A percentile compares a stretch with the other conserved stretches of the same genome.
Conservation (phyloP, 2,113 vertebrate species). For the Nibea albiflora region DNA sequence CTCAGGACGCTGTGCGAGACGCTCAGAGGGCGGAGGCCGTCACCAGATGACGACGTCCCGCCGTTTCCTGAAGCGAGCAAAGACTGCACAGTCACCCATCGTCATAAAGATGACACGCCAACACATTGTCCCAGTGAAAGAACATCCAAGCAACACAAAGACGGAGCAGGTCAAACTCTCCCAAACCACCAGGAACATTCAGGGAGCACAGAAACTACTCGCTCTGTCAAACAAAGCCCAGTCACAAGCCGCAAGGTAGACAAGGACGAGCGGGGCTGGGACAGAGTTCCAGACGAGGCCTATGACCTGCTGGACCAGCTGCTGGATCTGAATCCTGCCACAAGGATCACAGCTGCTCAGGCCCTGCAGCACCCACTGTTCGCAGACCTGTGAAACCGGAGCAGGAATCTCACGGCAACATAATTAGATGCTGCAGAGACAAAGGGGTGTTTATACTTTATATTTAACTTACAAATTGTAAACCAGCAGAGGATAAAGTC, state of each 20-base stretch:
- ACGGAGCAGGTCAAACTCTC: neutral
- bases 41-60: conserved; percentile 46
- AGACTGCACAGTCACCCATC: neutral
- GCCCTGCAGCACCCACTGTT: conserved; percentile 93
- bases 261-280: conserved; percentile 86
- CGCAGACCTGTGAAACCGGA: conserved; percentile 72
- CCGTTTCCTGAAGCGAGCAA: conserved; percentile 12
- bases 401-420: neutral
- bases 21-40: conserved; percentile 81
- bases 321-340: conserved; percentile 93
- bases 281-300: conserved; percentile 89
- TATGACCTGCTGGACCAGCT: conserved; percentile 95
- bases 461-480: neutral
- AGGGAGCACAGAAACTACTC: neutral
- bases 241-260: conserved; percentile 9
- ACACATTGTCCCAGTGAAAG: conserved; percentile 14
- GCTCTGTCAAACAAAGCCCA: conserved; percentile 1
- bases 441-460: neutral
- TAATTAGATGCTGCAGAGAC: neutral
- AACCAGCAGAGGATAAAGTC: neutral
- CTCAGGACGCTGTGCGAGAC: conserved; percentile 92
- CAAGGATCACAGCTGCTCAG: conserved; percentile 90
- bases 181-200: neutral
- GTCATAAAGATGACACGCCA: conserved; percentile 21
- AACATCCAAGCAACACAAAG: neutral